Conservation (phyloP, 64 coral and sea anemone species). For the Actinia equina region DNA sequence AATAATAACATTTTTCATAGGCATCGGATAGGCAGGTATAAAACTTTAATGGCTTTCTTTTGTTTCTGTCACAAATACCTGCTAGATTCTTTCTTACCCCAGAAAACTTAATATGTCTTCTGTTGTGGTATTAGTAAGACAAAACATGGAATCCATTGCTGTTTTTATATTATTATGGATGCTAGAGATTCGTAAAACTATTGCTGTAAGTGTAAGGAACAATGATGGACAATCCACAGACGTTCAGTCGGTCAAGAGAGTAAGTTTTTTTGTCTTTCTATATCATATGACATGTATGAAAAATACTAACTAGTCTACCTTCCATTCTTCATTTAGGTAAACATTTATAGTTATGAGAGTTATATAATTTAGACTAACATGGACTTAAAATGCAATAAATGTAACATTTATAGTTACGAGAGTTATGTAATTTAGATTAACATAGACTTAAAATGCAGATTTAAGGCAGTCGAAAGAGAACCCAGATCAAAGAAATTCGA, state of each 20-base stretch:
- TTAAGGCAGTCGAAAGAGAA: too few relatives aligned
- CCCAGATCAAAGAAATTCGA: too few relatives aligned
- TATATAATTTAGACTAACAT: too few relatives aligned
- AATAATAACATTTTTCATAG: too few relatives aligned
- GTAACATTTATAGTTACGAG: too few relatives aligned
- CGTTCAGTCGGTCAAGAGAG: neutral
- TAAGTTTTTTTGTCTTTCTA: neutral
- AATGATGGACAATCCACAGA: neutral
- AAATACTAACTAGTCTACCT: too few relatives aligned
- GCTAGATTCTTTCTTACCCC: neutral
- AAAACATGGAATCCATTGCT: neutral
- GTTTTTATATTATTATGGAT: neutral
- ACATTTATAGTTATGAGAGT: too few relatives aligned
- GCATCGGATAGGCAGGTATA: neutral
- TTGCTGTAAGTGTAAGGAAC: neutral
- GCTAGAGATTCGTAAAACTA: neutral
- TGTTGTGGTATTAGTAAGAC: neutral
- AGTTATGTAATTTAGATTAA: too few relatives aligned
- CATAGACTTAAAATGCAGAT: too few relatives aligned
- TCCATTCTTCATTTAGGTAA: too few relatives aligned
- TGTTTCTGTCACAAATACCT: neutral
- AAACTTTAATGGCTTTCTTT: neutral
- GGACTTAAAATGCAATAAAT: too few relatives aligned
- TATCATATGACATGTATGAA: too few relatives aligned
- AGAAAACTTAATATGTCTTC: neutral